Conservation (phyloP, 2,797 vertebrate genomes). For the Muscicapa comitata region DNA sequence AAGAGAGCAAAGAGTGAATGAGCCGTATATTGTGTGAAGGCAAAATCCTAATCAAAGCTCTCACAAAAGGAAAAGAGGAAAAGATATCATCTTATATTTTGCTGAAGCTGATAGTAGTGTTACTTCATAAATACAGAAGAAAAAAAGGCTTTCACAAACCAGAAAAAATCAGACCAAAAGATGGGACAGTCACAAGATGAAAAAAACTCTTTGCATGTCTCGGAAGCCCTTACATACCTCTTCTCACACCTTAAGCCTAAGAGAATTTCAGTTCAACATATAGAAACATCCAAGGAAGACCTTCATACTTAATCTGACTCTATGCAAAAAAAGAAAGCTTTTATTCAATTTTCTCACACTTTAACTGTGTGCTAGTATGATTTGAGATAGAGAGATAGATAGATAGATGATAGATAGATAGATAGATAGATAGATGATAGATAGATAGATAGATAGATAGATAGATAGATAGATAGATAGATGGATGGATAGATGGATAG, state of each 20-base stretch:
- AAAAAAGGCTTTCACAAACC: neutral
- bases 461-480: too few species aligned
- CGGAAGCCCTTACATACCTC: neutral
- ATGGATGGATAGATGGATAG: too few species aligned
- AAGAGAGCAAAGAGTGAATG: neutral
- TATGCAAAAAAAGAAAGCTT: neutral
- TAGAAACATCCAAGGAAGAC: neutral
- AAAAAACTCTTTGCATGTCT: neutral
- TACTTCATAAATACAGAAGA: neutral
- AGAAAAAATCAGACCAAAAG: neutral
- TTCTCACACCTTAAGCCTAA: neutral
- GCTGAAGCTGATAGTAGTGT: neutral
- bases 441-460: neutral
- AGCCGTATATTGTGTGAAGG: neutral
- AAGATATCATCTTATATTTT: neutral
- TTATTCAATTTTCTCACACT: neutral
- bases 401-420: neutral
- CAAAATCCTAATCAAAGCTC: neutral
- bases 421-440: neutral
- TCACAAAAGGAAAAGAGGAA: neutral
- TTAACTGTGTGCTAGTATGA: neutral
- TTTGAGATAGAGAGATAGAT: neutral
- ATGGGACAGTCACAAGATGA: neutral
- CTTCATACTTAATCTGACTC: neutral
- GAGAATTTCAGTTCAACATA: neutral